Base-by-base conservation (phyloP, 2,888 invertebrate species). In the Papilio protenor region DNA sequence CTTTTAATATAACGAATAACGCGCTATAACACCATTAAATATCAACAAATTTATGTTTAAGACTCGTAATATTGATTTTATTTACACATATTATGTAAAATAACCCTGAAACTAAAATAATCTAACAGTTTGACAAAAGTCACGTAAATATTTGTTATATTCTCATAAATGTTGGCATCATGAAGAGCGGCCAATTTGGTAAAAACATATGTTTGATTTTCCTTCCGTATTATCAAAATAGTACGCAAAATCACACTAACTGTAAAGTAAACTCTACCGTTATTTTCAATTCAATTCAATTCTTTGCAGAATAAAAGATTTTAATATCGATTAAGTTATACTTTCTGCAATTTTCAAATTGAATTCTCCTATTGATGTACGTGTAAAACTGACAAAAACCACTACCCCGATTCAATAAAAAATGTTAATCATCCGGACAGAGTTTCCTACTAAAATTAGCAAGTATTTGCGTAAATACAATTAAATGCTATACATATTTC, bases 181-280 rank as follows among this genome's bases (percentile, higher is more conserved):
- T 69, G 66, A 40, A 66, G 40, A 40, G 66, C 66, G 45, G 66
- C 66, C 66, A 66, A 45, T 21, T 69, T 69, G 45, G 21, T 69
- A 16, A 45, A 69, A 69, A 69, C 45, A 66, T 40, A 66, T 66
- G 66, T 69, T 66, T 45, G 66, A 69, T 5, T 69, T 45, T 4
- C 12, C 21, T 45, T 66, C 66, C 66, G 66, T 45, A n/a, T 45
- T 66, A 27, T 66, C 8, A 69, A 69, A 69, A 69, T 45, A 69
- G 45, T 21, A 10, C 21, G 4, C n/a, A n/a, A 45, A 45, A 45
- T n/a, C 12, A n/a, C 1, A 45, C 6, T 40, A 64, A 18, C n/a
- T 33, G 14, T 16, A 27, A 66, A 66, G 14, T 33, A n/a, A 18
- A 40, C n/a, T 23, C 33, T 40, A 0, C 23, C 59, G 2, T 16